A percentile compares a stretch with the other conserved stretches of the same genome.
Evolutionary conservation across 2,113 vertebrate genomes (phyloP).

Genomic region (Phalacrocorax pelagicus): DNA sequence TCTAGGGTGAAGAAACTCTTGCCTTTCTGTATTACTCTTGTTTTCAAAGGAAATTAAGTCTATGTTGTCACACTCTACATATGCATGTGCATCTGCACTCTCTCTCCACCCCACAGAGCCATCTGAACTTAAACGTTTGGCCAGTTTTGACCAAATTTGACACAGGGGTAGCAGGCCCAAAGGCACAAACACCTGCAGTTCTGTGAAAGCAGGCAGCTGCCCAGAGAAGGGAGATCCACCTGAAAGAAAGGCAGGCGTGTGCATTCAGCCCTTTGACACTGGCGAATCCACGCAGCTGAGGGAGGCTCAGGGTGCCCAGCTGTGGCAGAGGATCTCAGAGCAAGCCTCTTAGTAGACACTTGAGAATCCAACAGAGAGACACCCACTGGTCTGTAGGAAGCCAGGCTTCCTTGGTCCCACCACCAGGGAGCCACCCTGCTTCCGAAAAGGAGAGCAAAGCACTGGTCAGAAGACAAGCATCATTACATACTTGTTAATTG

Average conservation of each 20-base stretch:
- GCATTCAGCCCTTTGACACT: neutral
- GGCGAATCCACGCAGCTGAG: neutral
- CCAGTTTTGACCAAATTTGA: neutral
- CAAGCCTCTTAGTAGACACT: neutral
- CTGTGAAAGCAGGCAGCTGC: neutral
- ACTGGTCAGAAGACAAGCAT: neutral
- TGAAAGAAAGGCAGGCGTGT: neutral
- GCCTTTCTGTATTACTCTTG: neutral
- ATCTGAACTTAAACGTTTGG: neutral
- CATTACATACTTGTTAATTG: neutral
- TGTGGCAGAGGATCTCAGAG: neutral
- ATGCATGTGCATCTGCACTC: neutral
- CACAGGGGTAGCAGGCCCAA: neutral
- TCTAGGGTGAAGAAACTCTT: neutral
- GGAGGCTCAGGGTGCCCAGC: neutral
- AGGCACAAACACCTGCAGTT: rapidly evolving
- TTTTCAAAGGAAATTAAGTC: neutral
- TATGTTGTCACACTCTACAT: neutral
- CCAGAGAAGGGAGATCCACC: neutral
- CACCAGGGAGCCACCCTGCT: neutral
- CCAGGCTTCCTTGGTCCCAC: neutral
- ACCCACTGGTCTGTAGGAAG: neutral
- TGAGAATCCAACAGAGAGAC: neutral
- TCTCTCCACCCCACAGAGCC: neutral
- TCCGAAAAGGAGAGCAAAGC: neutral